phyloP scores from a whole-genome alignment of 2,888 invertebrate genomes.

The Tetheella fluctuosa region DNA sequence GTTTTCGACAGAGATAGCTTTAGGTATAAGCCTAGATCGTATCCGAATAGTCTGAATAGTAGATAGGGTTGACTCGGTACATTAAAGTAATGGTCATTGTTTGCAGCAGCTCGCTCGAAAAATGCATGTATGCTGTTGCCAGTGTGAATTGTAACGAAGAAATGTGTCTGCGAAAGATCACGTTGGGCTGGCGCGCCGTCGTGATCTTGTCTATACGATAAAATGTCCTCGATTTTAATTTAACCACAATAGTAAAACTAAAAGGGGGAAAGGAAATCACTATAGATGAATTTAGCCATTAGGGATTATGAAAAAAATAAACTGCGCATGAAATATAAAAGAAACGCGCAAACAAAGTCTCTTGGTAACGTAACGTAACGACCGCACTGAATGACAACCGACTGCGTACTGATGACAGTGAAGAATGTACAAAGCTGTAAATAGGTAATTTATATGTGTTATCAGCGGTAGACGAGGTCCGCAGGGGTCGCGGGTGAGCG shows the following conservation, averaged over 20 bases:
- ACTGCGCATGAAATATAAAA: conserved; percentile 11
- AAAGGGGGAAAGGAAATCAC: conserved; percentile 75
- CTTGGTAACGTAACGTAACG: conserved; percentile 28
- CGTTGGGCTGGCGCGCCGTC: conserved; percentile 20
- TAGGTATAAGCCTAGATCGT: conserved; percentile 76
- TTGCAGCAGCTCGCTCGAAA: conserved; percentile 66
- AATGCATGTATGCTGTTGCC: conserved; percentile 76
- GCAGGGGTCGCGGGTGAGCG: conserved; percentile 42
- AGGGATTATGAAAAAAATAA: conserved; percentile 42
- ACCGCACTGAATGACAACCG: conserved; percentile 37
- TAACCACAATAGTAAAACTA: conserved; percentile 53
- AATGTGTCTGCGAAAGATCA: conserved; percentile 29
- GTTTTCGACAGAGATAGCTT: conserved; percentile 57
- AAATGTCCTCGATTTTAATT: conserved; percentile 31
- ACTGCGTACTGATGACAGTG: conserved; percentile 49
- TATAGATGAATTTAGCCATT: conserved; percentile 77
- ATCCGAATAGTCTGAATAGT: conserved; percentile 88
- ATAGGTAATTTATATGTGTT: conserved; percentile 70
- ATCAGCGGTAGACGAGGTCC: conserved; percentile 65
- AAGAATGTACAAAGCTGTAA: conserved; percentile 39
- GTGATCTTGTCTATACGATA: conserved; percentile 22
- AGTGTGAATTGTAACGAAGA: conserved; percentile 59
- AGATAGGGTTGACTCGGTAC: conserved; percentile 86
- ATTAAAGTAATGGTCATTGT: conserved; percentile 79
- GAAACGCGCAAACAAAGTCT: neutral